Conservation (phyloP, 2,797 vertebrate species). For the Epinephelus awoara region DNA sequence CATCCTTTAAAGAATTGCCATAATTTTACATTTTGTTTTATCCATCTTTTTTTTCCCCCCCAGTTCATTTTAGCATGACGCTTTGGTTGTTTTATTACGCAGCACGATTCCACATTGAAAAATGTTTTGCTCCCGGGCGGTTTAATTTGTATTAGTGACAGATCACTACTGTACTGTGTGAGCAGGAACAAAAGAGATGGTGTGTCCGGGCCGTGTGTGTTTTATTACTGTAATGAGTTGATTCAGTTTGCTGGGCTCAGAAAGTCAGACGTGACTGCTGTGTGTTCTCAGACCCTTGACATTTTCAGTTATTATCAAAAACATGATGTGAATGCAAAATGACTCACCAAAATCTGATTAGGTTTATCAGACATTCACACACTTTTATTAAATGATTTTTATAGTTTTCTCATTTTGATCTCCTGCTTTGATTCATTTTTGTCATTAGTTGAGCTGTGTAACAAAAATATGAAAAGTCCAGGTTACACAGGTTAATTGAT, state of each 20-base stretch:
- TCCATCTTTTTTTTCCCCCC: slow-evolving; percentile 13
- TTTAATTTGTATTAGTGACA: slow-evolving; percentile 45
- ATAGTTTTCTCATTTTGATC: background rate
- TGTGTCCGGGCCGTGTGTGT: background rate
- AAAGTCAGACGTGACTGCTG: background rate
- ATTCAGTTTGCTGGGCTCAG: background rate
- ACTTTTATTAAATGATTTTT: background rate
- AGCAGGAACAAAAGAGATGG: slow-evolving; percentile 12
- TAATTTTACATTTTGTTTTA: slow-evolving; percentile 2
- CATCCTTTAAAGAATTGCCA: slow-evolving; percentile 8
- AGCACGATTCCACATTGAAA: background rate
- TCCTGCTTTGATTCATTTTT: background rate
- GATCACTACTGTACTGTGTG: slow-evolving; percentile 24
- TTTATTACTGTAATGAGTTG: slow-evolving; percentile 15
- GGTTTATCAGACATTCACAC: background rate
- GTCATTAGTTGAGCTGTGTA: background rate
- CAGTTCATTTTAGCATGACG: background rate
- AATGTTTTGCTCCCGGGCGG: slow-evolving; percentile 17
- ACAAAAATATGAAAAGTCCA: background rate
- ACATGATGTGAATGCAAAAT: background rate
- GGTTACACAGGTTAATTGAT: background rate
- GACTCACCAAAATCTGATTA: background rate
- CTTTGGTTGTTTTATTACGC: slow-evolving; percentile 6
- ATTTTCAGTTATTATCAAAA: background rate
- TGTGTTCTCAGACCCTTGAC: background rate